A percentile compares a stretch with the other conserved stretches of the same genome.
These are phyloP conservation scores for Cordilura impudica DNA, from an alignment of 2,888 invertebrate species.

Conservation along the genomic window DNA sequence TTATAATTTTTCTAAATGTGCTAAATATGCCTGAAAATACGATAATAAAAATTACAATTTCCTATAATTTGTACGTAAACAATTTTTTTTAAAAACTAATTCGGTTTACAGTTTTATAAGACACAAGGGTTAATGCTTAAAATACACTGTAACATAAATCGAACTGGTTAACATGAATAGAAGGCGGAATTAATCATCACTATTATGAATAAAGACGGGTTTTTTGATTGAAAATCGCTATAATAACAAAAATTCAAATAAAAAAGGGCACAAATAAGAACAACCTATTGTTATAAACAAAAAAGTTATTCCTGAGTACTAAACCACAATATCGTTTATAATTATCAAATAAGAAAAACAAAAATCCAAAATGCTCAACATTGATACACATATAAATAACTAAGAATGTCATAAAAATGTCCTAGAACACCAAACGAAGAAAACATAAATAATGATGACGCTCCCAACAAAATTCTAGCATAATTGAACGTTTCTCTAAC, in stretches of 20 bases:
- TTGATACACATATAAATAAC: background rate
- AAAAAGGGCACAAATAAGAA: background rate
- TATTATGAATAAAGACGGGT: background rate
- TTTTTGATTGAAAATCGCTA: background rate
- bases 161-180: background rate
- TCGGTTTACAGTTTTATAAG: no score
- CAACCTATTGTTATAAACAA: background rate
- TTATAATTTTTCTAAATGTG: no score
- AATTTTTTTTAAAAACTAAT: no score
- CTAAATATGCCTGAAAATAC: no score
- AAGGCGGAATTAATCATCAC: background rate
- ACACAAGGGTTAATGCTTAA: background rate
- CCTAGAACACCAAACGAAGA: background rate
- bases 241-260: background rate
- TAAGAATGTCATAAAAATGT: background rate
- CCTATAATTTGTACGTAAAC: background rate
- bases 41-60: no score
- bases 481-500: no score
- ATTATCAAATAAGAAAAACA: background rate
- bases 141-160: background rate
- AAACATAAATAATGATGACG: background rate
- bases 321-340: background rate
- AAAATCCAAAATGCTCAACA: slow-evolving; percentile 14
- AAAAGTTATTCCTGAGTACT: background rate
- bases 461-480: background rate